Base-by-base conservation (phyloP, 1,140 invertebrate species). In the Drosophila littoralis region DNA sequence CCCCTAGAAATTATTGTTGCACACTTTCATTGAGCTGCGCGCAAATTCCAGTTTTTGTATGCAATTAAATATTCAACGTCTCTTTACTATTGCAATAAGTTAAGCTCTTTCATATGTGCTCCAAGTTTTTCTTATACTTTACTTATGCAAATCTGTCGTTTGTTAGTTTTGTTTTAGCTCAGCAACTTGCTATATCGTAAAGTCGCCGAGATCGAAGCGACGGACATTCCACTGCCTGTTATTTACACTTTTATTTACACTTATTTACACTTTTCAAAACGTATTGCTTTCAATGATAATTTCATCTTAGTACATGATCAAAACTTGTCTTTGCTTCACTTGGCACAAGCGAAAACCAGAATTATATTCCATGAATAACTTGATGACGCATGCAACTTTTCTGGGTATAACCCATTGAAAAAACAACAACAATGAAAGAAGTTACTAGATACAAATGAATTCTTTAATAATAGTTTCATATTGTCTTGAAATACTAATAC, bases 1-100 rank as follows among this genome's bases (percentile, higher is more conserved):
- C 22, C 45, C 9, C 6, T 13, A 1, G 6, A 9, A n/a, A 33
- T 8, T 15, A 13, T 36, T 10, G 15, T 17, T 36, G 51, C 51
- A 36, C 4, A 36, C 7, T 42, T 57, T 10, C 36, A 42, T 28
- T 32, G 4, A 51, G 12, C 35, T 40, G 35, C 6, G 7, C 46
- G 46, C 15, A n/a, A 50, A 63, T 50, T 50, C 59, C 46, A 46
- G 46, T 42, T 61, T 46, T 42, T 42, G 2, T 36, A 22, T 48
- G 32, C 43, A 8, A n/a, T 6, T 7, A 12, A 17, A 46, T 9
- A 46, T 17, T 6, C 0, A 15, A 17, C 43, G 15, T 28, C 22
- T 5, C 15, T 45, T 45, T 45, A 48, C 8, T 15, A 3, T 28
- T 28, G 17, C 17, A 17, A 17, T 17, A 17, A n/a, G n/a, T n/a